Evolutionary conservation across 2,888 invertebrate species (phyloP), one percentile per base, ranked within the genome.

Genomic region (Drosophila pseudotakahashii): DNA sequence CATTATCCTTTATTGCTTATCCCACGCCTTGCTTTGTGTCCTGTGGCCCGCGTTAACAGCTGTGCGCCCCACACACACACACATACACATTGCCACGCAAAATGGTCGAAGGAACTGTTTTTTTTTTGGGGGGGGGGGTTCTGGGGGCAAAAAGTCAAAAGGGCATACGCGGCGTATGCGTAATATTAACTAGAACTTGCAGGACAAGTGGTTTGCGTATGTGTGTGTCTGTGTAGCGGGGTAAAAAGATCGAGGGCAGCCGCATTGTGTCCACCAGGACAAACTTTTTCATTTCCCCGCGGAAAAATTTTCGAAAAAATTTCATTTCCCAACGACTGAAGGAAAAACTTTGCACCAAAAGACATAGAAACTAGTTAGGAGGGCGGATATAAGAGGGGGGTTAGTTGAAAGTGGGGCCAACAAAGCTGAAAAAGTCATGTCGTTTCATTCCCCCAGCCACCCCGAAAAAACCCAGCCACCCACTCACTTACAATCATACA

Each of bases 1-100:
- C 89, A 89, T 89, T 89, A 88, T 88, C 88, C 88, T 89, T 89
- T 89, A 89, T 88, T 89, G 88, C 89, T 89, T 89, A 88, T 89
- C 88, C 88, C 74, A 85, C 79, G 88, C 82, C 81, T 75, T 72
- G 75, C 76, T 66, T 39, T 13, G 7, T 54, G 48, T 44, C 53
- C 64, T 50, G 62, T 34, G 70, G 53, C 51, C 41, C 59, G 54
- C 64, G 71, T 47, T 74, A 62, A 74, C 87, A 81, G 81, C 78
- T 86, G 79, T 52, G 75, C 70, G 63, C 77, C 36, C 37, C n/a
- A 51, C 54, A 64, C 55, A 81, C 37, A 51, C 54, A 64, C 55
- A 79, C 84, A 75, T 73, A 26, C 6, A 26, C 26, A 6, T 26
- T 79, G 88, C 69, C 77, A 88, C 74, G 76, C 77, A 78, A 88